phyloP scores from a whole-genome alignment of 2,113 vertebrate species.

The Neotoma lepida region DNA sequence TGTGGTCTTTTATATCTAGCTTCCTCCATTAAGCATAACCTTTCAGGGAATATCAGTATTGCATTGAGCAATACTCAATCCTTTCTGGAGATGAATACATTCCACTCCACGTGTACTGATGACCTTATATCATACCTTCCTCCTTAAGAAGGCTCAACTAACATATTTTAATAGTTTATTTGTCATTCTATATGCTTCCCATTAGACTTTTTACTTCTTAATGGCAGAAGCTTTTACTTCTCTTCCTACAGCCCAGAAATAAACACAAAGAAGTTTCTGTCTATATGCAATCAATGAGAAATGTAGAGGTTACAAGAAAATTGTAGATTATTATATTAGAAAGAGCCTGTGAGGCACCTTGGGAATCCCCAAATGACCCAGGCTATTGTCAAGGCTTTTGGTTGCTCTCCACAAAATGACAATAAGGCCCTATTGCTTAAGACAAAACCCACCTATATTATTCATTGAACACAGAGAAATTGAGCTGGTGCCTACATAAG shows the following conservation, averaged over 20 bases:
- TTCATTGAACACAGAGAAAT: neutral
- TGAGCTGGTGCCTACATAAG: neutral
- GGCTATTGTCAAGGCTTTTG: neutral
- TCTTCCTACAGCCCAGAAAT: neutral
- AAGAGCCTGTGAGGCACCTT: neutral
- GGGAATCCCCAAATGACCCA: neutral
- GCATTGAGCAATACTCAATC: neutral
- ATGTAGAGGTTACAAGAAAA: neutral
- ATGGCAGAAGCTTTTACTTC: neutral
- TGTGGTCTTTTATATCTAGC: neutral
- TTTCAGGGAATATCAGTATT: neutral
- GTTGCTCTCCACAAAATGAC: neutral
- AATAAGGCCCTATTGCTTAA: neutral
- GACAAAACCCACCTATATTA: neutral
- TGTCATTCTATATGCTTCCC: neutral
- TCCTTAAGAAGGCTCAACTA: neutral
- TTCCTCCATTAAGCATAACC: neutral
- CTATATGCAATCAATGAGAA: neutral
- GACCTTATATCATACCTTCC: neutral
- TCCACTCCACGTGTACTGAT: neutral
- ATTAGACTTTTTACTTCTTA: conserved; percentile 33
- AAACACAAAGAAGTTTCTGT: neutral
- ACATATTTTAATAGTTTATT: neutral
- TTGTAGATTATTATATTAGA: neutral
- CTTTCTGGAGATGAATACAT: neutral